Evolutionary conservation across 1,140 invertebrate genomes (phyloP).

Genomic region (Drosophila fuyamai): DNA sequence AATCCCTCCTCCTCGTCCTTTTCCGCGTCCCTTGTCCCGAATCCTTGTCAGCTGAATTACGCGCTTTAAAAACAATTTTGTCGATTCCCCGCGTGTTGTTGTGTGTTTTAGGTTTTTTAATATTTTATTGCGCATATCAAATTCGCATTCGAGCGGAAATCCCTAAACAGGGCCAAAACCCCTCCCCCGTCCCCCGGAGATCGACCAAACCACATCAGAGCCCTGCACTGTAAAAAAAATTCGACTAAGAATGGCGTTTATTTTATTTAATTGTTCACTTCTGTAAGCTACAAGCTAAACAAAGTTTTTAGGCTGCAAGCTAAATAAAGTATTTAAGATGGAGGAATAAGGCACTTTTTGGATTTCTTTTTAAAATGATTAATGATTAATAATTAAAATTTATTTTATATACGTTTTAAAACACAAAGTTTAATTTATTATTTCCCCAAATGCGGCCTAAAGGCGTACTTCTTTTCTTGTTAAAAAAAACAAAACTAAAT

Average conservation of each 20-base stretch:
- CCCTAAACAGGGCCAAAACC: slow-evolving; percentile 75
- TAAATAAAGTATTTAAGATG: too few relatives aligned
- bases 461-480: too few relatives aligned
- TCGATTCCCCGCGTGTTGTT: slow-evolving; percentile 51
- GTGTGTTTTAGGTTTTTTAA: slow-evolving; percentile 62
- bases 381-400: too few relatives aligned
- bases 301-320: too few relatives aligned
- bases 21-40: background rate
- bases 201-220: slow-evolving; percentile 6
- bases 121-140: slow-evolving; percentile 83
- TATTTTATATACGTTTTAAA: too few relatives aligned
- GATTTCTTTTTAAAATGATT: too few relatives aligned
- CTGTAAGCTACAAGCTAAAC: too few relatives aligned
- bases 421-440: too few relatives aligned
- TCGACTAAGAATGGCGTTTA: background rate
- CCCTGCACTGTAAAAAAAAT: slow-evolving; percentile 15
- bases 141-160: slow-evolving; percentile 81
- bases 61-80: slow-evolving; percentile 82
- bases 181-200: slow-evolving; percentile 10
- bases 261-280: background rate
- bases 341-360: too few relatives aligned
- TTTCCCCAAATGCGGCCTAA: too few relatives aligned
- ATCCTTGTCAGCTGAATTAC: slow-evolving; percentile 72
- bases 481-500: too few relatives aligned
- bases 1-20: too few relatives aligned